These are phyloP conservation scores for Pemphigus obesinymphae DNA, from an alignment of 1,140 invertebrate species.

Conservation along the genomic window DNA sequence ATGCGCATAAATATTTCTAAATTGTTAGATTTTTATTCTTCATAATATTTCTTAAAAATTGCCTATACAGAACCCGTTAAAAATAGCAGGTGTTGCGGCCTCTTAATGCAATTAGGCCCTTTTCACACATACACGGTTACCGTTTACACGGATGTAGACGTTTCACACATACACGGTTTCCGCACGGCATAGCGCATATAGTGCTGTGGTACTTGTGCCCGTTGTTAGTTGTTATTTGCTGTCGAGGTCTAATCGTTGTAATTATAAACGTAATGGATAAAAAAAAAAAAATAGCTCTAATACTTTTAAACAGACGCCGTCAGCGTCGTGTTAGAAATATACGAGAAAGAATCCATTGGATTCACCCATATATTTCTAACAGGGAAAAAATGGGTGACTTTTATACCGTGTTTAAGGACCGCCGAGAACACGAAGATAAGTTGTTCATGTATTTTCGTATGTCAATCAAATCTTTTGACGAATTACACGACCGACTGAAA, in stretches of 20 bases:
- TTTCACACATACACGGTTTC: no score
- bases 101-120: no score
- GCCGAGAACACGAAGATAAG: slow-evolving; percentile 29
- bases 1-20: no score
- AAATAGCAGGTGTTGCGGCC: no score
- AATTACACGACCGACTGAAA: slow-evolving; percentile 44
- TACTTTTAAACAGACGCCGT: slow-evolving; percentile 4
- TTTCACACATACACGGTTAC: no score
- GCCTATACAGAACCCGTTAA: no score
- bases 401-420: not conserved
- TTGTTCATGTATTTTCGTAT: slow-evolving; percentile 46
- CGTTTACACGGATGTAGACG: no score
- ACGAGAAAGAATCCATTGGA: slow-evolving; percentile 10
- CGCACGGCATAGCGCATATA: no score
- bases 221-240: no score
- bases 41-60: no score
- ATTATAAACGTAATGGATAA: not conserved
- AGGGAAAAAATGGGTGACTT: not conserved
- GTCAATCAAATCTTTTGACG: slow-evolving; percentile 45
- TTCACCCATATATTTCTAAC: slow-evolving; percentile 5
- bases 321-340: not conserved
- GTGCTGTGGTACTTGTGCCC: no score
- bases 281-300: slow-evolving; percentile 14
- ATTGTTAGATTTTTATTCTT: no score
- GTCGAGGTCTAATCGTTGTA: not conserved